phyloP scores from a whole-genome alignment of 2,113 vertebrate genomes.

The Columba janthina region DNA sequence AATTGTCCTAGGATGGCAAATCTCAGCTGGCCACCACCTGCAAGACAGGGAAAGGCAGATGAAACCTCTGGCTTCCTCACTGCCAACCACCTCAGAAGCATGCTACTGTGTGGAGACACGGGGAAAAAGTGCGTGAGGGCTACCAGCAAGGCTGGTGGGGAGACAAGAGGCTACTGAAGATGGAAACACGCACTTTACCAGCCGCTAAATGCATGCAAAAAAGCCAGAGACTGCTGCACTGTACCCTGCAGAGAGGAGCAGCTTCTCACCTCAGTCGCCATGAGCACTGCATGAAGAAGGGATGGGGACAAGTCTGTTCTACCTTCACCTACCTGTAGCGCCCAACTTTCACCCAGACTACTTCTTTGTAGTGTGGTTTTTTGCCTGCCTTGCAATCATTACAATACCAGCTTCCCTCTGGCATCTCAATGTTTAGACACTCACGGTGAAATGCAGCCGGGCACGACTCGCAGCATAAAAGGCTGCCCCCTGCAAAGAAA shows the following conservation, averaged over 20 bases:
- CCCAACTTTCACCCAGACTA: slow-evolving; percentile 98
- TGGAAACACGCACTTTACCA: not conserved
- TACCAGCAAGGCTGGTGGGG: not conserved
- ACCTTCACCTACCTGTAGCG: slow-evolving; percentile 89
- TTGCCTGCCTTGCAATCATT: slow-evolving; percentile 98
- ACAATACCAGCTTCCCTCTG: slow-evolving; percentile 98
- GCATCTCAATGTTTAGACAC: slow-evolving; percentile 98
- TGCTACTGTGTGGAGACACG: not conserved
- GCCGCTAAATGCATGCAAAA: not conserved
- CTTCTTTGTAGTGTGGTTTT: slow-evolving; percentile 94
- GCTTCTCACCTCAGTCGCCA: not conserved
- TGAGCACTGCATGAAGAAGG: not conserved
- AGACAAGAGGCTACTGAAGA: not conserved
- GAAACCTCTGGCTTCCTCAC: not conserved
- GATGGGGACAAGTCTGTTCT: not conserved
- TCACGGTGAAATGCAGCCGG: slow-evolving; percentile 97
- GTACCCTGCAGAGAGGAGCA: not conserved
- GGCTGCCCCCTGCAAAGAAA: slow-evolving; percentile 87
- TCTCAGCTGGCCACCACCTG: slow-evolving; percentile 99
- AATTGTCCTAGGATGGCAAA: slow-evolving; percentile 92
- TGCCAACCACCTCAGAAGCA: not conserved
- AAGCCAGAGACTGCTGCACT: slow-evolving; percentile 1
- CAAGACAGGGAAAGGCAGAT: not conserved
- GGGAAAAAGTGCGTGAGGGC: not conserved
- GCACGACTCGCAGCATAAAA: slow-evolving; percentile 97